Conservation (phyloP, 1,140 invertebrate species). For the Helicoverpa zea region DNA sequence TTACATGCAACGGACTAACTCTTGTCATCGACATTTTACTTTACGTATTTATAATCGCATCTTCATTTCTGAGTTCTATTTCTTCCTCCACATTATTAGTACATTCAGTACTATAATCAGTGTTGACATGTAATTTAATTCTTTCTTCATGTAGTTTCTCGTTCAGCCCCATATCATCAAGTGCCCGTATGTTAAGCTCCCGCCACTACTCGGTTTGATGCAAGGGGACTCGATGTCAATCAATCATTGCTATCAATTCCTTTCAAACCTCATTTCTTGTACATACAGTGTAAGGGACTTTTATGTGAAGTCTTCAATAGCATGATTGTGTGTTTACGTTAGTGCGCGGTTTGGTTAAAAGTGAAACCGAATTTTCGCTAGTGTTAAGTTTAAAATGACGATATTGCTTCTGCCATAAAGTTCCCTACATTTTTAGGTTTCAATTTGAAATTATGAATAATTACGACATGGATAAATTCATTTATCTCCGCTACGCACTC, state of each 20-base stretch:
- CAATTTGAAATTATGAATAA: no score
- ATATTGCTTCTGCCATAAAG: no score
- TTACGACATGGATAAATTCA: no score
- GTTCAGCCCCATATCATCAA: not conserved
- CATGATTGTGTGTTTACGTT: not conserved
- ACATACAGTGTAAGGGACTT: conserved; percentile 60
- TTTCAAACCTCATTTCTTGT: conserved; percentile 63
- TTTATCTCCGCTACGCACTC: no score
- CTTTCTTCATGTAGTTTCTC: not conserved
- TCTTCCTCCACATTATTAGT: no score
- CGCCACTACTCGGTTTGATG: conserved; percentile 44
- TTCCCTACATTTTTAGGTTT: no score
- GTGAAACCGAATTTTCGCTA: not conserved
- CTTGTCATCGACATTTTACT: not conserved
- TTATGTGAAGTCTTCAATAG: conserved; percentile 31
- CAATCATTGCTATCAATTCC: conserved; percentile 74
- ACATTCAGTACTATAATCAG: no score
- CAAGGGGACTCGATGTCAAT: conserved; percentile 60
- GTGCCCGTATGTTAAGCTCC: conserved; percentile 14
- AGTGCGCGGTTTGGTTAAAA: not conserved
- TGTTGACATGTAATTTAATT: not conserved
- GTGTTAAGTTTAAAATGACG: no score
- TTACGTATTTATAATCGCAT: not conserved
- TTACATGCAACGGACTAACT: not conserved
- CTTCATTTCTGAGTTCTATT: not conserved